Evolutionary conservation across 2,113 vertebrate genomes (phyloP).

Genomic region (Alosa alosa): DNA sequence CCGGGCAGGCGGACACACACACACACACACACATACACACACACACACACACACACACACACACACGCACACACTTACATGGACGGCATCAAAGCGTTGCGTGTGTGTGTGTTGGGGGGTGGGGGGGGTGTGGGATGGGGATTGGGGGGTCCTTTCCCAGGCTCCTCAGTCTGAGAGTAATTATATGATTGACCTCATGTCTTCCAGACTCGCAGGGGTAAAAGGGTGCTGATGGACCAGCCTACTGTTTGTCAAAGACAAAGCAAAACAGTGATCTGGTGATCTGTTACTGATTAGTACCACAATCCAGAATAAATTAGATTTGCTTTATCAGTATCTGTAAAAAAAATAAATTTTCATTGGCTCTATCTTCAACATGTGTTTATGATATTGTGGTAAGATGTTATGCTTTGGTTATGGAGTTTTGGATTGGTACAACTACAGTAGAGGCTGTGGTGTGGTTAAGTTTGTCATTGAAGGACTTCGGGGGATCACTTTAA

Average conservation of each 20-base stretch:
- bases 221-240: slow-evolving; percentile 1
- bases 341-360: background rate
- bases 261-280: background rate
- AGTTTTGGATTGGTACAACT: no score
- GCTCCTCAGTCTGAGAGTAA: slow-evolving; percentile 43
- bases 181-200: slow-evolving; percentile 30
- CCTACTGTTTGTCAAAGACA: slow-evolving; percentile 9
- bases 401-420: no score
- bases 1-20: background rate
- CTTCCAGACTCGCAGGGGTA: background rate
- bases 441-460: no score
- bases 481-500: no score
- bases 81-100: no score
- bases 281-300: background rate
- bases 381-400: no score
- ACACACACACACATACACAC: background rate
- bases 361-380: background rate
- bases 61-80: background rate
- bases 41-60: background rate
- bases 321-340: background rate
- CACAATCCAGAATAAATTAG: background rate
- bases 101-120: no score
- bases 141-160: slow-evolving; percentile 53
- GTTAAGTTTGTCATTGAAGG: no score
- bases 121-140: background rate